Evolutionary conservation across 2,888 invertebrate genomes (phyloP).

Genomic region (Hypselothyrea guttata): DNA sequence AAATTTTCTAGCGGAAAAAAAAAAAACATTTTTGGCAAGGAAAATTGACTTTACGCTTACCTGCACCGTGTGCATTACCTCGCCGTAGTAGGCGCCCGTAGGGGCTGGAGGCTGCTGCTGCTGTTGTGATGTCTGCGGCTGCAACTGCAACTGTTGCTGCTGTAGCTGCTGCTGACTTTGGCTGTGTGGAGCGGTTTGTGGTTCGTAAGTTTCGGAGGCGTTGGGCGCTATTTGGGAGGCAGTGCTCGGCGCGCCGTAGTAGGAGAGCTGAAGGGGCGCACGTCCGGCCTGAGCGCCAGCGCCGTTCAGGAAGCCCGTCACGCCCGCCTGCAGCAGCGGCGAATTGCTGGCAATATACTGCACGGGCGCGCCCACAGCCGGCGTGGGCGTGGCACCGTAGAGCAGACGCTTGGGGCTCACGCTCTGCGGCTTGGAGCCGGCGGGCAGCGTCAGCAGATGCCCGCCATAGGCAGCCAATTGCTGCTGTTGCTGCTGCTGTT

Average conservation of each 20-base stretch:
- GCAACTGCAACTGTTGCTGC: slow-evolving; percentile 61
- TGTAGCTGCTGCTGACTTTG: slow-evolving; percentile 73
- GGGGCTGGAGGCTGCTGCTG: slow-evolving; percentile 57
- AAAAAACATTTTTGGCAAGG: too few species aligned
- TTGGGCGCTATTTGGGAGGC: slow-evolving; percentile 54
- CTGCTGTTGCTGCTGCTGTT: slow-evolving; percentile 63
- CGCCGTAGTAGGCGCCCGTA: slow-evolving; percentile 79
- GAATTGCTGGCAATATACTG: slow-evolving; percentile 64
- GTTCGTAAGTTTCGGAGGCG: slow-evolving; percentile 68
- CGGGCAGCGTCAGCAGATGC: slow-evolving; percentile 66
- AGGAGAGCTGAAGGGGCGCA: slow-evolving; percentile 79
- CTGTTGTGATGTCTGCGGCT: slow-evolving; percentile 55
- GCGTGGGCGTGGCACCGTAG: slow-evolving; percentile 57
- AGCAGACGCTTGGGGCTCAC: slow-evolving; percentile 77
- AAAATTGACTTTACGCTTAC: slow-evolving; percentile 51
- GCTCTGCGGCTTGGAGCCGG: slow-evolving; percentile 65
- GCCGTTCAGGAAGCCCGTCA: slow-evolving; percentile 69
- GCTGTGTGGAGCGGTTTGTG: slow-evolving; percentile 77
- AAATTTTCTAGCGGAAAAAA: too few species aligned
- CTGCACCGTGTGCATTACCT: slow-evolving; percentile 81
- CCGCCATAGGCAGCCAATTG: slow-evolving; percentile 53
- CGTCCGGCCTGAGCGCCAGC: slow-evolving; percentile 73
- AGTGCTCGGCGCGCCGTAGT: slow-evolving; percentile 79
- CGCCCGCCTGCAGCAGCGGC: slow-evolving; percentile 48
- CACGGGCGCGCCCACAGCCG: slow-evolving; percentile 40